Percentiles rank a stretch among this genome's conserved stretches.
Conservation (phyloP, 1,140 invertebrate species). For the Drosophila dunni region DNA sequence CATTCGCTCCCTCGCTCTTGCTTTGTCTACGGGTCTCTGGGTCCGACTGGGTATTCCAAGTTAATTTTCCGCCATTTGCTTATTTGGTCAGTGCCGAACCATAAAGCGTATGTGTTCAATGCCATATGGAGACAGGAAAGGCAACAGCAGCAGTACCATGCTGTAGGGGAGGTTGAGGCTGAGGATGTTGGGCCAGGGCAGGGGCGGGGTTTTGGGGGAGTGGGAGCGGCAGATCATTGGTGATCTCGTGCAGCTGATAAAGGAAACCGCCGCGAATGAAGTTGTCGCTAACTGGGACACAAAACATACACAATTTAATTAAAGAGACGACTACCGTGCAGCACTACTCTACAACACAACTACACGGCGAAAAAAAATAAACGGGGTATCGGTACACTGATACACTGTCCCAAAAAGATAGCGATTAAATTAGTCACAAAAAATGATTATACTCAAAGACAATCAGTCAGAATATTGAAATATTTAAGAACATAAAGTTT, state of each 20-base stretch:
- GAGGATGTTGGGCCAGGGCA: too few relatives aligned
- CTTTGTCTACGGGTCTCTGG: not conserved
- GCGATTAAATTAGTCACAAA: too few relatives aligned
- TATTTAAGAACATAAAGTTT: too few relatives aligned
- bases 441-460: too few relatives aligned
- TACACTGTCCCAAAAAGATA: too few relatives aligned
- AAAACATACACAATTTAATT: slow-evolving; percentile 81
- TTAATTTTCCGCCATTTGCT: slow-evolving; percentile 82
- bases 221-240: slow-evolving; percentile 32
- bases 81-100: slow-evolving; percentile 55
- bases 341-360: not conserved
- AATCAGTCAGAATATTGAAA: too few relatives aligned
- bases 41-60: slow-evolving; percentile 12
- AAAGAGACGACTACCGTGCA: slow-evolving; percentile 73
- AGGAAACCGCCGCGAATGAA: slow-evolving; percentile 57
- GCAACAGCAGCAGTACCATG: slow-evolving; percentile 8
- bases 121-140: slow-evolving; percentile 20
- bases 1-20: slow-evolving; percentile 31
- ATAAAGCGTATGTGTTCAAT: slow-evolving; percentile 63
- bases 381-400: too few relatives aligned
- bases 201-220: too few relatives aligned
- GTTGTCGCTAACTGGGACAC: slow-evolving; percentile 50
- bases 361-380: too few relatives aligned
- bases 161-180: too few relatives aligned
- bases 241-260: slow-evolving; percentile 73